These are phyloP conservation scores for Pagetopsis macropterus DNA, from an alignment of 2,797 vertebrate genomes.

Conservation along the genomic window DNA sequence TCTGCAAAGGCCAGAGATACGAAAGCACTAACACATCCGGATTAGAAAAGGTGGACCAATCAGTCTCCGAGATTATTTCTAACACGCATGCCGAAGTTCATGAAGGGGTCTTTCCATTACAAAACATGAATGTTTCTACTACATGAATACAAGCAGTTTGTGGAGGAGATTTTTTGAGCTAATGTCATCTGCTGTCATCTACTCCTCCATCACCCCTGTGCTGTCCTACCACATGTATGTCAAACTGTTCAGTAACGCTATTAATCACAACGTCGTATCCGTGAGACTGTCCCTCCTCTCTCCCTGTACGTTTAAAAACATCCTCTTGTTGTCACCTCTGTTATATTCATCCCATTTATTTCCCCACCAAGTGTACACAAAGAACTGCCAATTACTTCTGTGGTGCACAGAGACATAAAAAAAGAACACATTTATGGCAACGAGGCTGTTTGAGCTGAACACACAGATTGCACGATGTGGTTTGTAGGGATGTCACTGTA, in stretches of 20 bases:
- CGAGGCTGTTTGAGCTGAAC: constrained; percentile 66
- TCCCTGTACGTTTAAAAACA: constrained; percentile 48
- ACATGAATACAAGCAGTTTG: background rate
- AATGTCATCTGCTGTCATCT: constrained; percentile 18
- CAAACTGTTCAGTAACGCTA: constrained; percentile 51
- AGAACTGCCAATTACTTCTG: constrained; percentile 48
- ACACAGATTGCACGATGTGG: constrained; percentile 56
- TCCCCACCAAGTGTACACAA: constrained; percentile 38
- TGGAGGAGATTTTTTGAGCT: constrained; percentile 1
- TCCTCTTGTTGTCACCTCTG: constrained; percentile 59
- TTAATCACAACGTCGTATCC: constrained; percentile 51
- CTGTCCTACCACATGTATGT: constrained; percentile 47
- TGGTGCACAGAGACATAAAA: constrained; percentile 57
- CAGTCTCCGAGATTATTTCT: constrained; percentile 1
- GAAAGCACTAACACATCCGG: background rate
- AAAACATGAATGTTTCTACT: background rate
- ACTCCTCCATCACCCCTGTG: constrained; percentile 47
- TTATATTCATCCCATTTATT: constrained; percentile 50
- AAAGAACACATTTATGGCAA: constrained; percentile 63
- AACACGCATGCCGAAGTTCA: constrained; percentile 1
- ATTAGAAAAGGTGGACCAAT: constrained; percentile 12
- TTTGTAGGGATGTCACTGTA: constrained; percentile 70
- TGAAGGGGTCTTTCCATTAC: background rate
- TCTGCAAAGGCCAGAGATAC: constrained; percentile 37
- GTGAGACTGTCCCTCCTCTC: constrained; percentile 33